phyloP scores from a whole-genome alignment of 2,797 vertebrate species.

The Cottoperca gobio region DNA sequence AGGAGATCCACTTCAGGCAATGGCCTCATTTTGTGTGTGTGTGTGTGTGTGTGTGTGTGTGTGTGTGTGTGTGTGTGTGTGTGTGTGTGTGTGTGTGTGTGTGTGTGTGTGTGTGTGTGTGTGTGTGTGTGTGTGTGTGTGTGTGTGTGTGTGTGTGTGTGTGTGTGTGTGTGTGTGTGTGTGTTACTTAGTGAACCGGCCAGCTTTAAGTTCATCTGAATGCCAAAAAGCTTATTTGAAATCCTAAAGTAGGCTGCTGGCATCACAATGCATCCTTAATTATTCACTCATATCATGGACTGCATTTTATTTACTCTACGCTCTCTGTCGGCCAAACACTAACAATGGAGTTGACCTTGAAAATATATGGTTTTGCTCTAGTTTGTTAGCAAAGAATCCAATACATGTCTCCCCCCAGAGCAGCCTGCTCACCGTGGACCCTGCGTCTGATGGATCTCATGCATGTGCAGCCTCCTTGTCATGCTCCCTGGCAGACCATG shows the following conservation, averaged over 20 bases:
- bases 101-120: no score
- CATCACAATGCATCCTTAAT: constrained; percentile 48
- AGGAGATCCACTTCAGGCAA: constrained; percentile 27
- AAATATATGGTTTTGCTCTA: constrained; percentile 8
- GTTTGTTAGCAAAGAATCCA: constrained; percentile 5
- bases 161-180: no score
- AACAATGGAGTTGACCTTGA: constrained; percentile 21
- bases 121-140: no score
- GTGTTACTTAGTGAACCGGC: constrained; percentile 25
- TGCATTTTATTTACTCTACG: constrained; percentile 49
- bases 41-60: no score
- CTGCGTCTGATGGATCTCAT: constrained; percentile 1
- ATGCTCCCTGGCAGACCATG: not conserved
- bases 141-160: no score
- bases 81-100: no score
- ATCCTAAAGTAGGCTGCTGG: constrained; percentile 53
- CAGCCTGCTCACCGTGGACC: not conserved
- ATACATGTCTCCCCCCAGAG: not conserved
- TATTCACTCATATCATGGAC: constrained; percentile 47
- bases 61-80: no score
- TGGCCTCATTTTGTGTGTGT: constrained; percentile 55
- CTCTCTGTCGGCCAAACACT: constrained; percentile 17
- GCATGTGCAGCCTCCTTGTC: constrained; percentile 22
- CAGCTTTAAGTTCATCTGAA: constrained; percentile 33
- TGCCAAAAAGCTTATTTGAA: constrained; percentile 32